Percentiles rank a stretch among this genome's conserved stretches.
These are phyloP conservation scores for Deroplatys truncata DNA, from an alignment of 2,888 invertebrate genomes.

Conservation along the genomic window DNA sequence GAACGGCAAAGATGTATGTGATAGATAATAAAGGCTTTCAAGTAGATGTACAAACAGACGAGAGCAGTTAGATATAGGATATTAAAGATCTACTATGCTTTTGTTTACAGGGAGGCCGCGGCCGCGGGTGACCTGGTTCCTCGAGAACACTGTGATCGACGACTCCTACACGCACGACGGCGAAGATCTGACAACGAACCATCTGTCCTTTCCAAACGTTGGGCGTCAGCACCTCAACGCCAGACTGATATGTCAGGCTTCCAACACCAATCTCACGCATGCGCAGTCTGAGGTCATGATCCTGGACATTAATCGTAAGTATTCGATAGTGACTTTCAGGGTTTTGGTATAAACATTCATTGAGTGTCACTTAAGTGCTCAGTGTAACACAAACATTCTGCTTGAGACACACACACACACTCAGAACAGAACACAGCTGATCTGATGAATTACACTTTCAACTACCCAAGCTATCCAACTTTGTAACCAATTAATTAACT, in stretches of 20 bases:
- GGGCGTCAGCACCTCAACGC: slow-evolving; percentile 79
- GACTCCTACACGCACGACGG: slow-evolving; percentile 69
- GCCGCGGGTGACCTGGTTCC: slow-evolving; percentile 78
- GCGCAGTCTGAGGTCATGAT: slow-evolving; percentile 75
- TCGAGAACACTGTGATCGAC: slow-evolving; percentile 79
- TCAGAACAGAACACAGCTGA: too few species aligned
- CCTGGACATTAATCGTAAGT: slow-evolving; percentile 84
- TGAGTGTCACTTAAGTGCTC: too few species aligned
- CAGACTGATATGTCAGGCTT: slow-evolving; percentile 80
- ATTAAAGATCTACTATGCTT: background rate
- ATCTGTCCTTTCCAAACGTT: slow-evolving; percentile 72
- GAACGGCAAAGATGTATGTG: too few species aligned
- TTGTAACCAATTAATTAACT: too few species aligned
- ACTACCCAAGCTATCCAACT: too few species aligned
- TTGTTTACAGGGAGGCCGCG: slow-evolving; percentile 48
- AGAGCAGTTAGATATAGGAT: too few species aligned
- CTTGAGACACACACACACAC: too few species aligned
- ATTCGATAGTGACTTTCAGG: too few species aligned
- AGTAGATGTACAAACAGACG: background rate
- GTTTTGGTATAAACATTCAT: background rate
- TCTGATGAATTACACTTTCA: too few species aligned
- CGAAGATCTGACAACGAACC: slow-evolving; percentile 72
- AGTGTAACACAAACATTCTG: too few species aligned
- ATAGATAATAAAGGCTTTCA: too few species aligned
- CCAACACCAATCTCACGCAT: slow-evolving; percentile 77